Conservation (phyloP, 1,140 invertebrate genomes). For the Aphaenogaster rudis region DNA sequence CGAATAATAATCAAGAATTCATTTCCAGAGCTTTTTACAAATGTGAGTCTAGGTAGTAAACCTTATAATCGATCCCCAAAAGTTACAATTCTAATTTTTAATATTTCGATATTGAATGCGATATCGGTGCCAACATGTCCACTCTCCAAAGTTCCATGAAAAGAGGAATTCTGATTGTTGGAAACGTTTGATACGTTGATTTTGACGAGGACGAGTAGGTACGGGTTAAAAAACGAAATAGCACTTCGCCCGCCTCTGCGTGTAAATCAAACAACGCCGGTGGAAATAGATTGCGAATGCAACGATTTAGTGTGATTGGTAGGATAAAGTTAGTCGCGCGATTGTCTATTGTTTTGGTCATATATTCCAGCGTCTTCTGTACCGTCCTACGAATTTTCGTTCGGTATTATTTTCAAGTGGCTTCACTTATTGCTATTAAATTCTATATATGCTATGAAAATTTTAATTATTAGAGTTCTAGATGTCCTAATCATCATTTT, state of each 20-base stretch:
- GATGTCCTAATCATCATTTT: neutral
- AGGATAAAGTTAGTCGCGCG: conserved; percentile 38
- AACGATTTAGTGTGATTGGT: conserved; percentile 61
- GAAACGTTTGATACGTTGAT: neutral
- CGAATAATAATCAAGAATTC: neutral
- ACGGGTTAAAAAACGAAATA: conserved; percentile 47
- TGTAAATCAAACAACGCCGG: conserved; percentile 56
- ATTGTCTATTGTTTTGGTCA: conserved; percentile 25
- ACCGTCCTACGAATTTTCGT: neutral
- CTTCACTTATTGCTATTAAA: neutral
- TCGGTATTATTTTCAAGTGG: neutral
- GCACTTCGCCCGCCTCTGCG: conserved; percentile 3
- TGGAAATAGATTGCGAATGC: conserved; percentile 45
- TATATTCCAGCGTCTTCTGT: neutral
- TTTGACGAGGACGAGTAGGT: neutral
- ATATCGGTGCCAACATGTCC: neutral
- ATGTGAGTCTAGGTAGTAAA: neutral
- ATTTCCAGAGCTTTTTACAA: neutral
- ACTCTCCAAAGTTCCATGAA: neutral
- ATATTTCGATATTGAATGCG: neutral
- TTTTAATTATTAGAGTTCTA: neutral
- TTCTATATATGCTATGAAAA: neutral
- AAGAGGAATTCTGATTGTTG: neutral
- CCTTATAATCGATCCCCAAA: neutral
- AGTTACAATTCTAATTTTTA: conserved; percentile 5